Evolutionary conservation across 2,113 vertebrate species (phyloP).

Genomic region (Chaenogobius annularis): DNA sequence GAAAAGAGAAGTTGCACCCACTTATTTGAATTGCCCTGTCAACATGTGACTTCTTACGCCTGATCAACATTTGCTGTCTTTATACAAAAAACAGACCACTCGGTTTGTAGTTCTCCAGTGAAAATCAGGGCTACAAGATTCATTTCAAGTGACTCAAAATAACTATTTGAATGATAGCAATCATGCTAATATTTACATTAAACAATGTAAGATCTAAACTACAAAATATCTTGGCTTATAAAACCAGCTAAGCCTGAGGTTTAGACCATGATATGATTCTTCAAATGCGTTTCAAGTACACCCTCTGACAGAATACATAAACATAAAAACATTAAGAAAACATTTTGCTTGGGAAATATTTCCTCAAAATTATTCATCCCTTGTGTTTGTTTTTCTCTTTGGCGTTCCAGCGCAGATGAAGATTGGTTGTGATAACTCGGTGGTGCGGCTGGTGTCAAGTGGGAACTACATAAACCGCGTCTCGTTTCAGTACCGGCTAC

Average conservation of each 20-base stretch:
- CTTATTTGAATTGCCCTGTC: neutral
- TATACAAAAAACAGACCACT: too few species aligned
- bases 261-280: too few species aligned
- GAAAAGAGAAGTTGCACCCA: neutral
- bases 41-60: too few species aligned
- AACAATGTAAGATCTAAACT: too few species aligned
- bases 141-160: too few species aligned
- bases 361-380: conserved; percentile 1
- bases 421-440: conserved; percentile 93
- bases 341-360: neutral
- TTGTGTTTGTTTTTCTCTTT: conserved; percentile 10
- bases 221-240: too few species aligned
- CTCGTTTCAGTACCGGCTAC: conserved; percentile 90
- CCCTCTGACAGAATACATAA: neutral
- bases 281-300: neutral
- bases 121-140: too few species aligned
- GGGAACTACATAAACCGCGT: conserved; percentile 91
- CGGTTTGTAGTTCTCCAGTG: too few species aligned
- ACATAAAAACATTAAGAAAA: neutral
- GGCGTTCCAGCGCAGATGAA: conserved; percentile 87
- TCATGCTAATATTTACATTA: too few species aligned
- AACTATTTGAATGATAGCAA: too few species aligned
- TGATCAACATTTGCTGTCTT: too few species aligned
- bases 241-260: too few species aligned
- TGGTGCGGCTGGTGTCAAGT: conserved; percentile 92